Evolutionary conservation across 2,797 vertebrate genomes (phyloP).

Genomic region (Allochrocebus solatus): DNA sequence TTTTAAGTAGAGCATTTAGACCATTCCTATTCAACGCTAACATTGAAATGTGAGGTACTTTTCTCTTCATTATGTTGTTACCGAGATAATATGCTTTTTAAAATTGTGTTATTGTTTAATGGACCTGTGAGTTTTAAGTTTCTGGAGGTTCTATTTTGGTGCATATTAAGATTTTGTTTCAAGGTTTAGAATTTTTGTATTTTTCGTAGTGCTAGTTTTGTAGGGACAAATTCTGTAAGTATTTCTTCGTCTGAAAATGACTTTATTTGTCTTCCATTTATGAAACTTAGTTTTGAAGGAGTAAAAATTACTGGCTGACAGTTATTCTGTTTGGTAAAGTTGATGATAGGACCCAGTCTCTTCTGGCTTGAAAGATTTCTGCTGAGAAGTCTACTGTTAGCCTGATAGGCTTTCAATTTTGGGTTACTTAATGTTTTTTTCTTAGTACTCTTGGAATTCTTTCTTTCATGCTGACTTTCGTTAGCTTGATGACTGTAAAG

Average conservation of each 20-base stretch:
- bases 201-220: not conserved
- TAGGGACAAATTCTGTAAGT: not conserved
- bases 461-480: not conserved
- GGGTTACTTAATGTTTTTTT: not conserved
- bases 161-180: not conserved
- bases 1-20: not conserved
- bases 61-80: not conserved
- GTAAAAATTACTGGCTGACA: not conserved
- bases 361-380: not conserved
- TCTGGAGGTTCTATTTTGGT: not conserved
- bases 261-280: not conserved
- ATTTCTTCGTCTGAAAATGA: not conserved
- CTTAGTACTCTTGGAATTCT: not conserved
- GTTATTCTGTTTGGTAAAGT: not conserved
- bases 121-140: not conserved
- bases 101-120: not conserved
- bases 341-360: not conserved
- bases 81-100: not conserved
- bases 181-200: not conserved
- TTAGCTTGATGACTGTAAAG: not conserved
- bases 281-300: not conserved
- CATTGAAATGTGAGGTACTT: not conserved
- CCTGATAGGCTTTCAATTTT: not conserved
- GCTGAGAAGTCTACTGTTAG: not conserved
- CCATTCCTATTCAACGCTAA: not conserved